A percentile compares a stretch with the other conserved stretches of the same genome.
Evolutionary conservation across 2,888 invertebrate genomes (phyloP).

Genomic region (Cactoblastis cactorum): DNA sequence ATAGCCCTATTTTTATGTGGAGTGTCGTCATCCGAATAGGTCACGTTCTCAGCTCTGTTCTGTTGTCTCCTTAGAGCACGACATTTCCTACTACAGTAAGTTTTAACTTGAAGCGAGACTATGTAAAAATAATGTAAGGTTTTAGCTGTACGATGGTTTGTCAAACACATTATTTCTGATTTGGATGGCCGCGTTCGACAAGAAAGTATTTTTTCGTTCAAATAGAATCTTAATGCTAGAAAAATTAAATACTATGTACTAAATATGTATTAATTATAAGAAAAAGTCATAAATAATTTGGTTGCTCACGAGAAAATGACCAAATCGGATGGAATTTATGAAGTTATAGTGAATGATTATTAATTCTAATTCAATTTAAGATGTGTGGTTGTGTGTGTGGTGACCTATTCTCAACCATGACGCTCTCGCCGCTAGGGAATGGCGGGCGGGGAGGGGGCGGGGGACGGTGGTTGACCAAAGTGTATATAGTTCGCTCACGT

Average conservation of each 20-base stretch:
- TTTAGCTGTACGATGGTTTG: conserved; percentile 6
- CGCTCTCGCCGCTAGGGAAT: too few relatives aligned
- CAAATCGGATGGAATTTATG: conserved; percentile 32
- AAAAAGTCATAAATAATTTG: background rate
- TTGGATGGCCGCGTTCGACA: background rate
- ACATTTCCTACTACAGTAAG: conserved; percentile 12
- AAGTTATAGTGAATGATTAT: conserved; percentile 39
- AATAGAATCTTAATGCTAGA: conserved; percentile 9
- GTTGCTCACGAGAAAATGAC: conserved; percentile 22
- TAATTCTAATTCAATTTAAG: conserved; percentile 37
- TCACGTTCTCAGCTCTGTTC: conserved; percentile 28
- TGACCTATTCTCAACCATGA: conserved; percentile 10
- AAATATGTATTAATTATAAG: conserved; percentile 9
- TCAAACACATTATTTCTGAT: background rate
- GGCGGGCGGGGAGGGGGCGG: background rate
- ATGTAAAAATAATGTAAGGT: conserved; percentile 10
- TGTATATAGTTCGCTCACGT: conserved; percentile 22
- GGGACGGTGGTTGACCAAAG: conserved; percentile 8
- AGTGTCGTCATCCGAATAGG: conserved; percentile 36
- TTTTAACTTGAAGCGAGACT: conserved; percentile 5
- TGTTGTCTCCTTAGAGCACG: conserved; percentile 2
- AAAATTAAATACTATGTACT: background rate
- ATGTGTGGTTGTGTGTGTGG: conserved; percentile 25
- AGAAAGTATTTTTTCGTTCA: conserved; percentile 1
- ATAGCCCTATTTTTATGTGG: conserved; percentile 42